Base-by-base conservation (phyloP, 1,140 invertebrate genomes). In the Cyrtorhinus lividipennis region DNA sequence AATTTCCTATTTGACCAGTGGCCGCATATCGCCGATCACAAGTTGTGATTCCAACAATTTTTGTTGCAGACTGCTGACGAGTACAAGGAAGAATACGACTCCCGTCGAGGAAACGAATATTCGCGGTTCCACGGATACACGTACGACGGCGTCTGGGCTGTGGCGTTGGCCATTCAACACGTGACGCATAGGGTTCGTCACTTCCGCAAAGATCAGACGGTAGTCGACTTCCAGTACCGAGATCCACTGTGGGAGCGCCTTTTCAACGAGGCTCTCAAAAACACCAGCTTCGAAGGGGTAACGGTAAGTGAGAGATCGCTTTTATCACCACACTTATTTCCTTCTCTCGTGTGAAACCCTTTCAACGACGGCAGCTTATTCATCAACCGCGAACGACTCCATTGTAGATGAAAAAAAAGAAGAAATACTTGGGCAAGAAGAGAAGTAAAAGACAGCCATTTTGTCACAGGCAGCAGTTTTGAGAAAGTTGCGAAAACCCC, bases 111-210 rank as follows among this genome's bases (percentile, higher is more conserved):
- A 2, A 70, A 73, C 0, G 88, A 93, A 69, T 96, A 93, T 73
- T 95, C 92, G 15, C 81, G 91, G 57, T 97, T 95, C 73, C 93
- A 98, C 72, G 95, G 93, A 1, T 98, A 97, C 73, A 94, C 94
- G 13, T 97, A 97, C 74, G 95, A 98, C 73, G 92, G 89, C 2
- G 90, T 98, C 62, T 98, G 95, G 95, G 90, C 93, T 0, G 91
- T 95, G 62, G 93, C 93, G 0, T 73, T 93, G 62, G 90, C 92
- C 15, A 90, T 95, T 63, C 87, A 95, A 67, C 85, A 87, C 65
- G 90, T 93, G 30, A 84, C 88, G 0, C 83, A 87, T 67, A 76
- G 80, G 63, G 79, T 86, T 59, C 73, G 76, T 10, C 74, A 78
- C 62, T 75, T 75, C 66, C 78, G 81, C 48, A 80, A 83, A 3